These are phyloP conservation scores for Manduca sexta DNA, from an alignment of 1,140 invertebrate genomes.

Conservation along the genomic window DNA sequence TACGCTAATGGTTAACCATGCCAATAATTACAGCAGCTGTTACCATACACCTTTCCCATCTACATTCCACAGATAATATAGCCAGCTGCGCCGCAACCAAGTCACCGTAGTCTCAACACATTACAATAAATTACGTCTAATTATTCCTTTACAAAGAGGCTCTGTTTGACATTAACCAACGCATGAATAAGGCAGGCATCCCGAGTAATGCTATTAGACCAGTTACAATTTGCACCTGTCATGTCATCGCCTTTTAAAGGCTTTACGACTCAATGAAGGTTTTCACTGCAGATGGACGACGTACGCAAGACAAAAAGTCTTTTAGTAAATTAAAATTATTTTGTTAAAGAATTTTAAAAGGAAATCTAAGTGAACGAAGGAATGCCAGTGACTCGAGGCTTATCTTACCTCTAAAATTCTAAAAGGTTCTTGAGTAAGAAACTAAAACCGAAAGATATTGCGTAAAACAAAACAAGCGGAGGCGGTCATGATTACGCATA, in stretches of 20 bases:
- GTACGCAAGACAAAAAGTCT: too few relatives aligned
- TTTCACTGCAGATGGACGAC: neutral
- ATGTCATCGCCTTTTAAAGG: neutral
- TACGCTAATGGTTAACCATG: neutral
- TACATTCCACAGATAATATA: neutral
- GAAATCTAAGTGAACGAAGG: too few relatives aligned
- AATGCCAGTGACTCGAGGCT: too few relatives aligned
- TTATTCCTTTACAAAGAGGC: too few relatives aligned
- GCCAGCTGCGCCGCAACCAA: neutral
- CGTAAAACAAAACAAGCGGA: conserved; percentile 5
- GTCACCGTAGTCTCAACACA: too few relatives aligned
- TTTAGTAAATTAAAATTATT: too few relatives aligned
- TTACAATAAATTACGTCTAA: too few relatives aligned
- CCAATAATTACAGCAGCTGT: neutral
- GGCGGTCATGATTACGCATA: conserved; percentile 17
- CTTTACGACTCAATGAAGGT: neutral
- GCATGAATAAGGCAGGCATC: conserved; percentile 11
- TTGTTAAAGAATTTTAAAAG: too few relatives aligned
- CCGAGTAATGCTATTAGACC: conserved; percentile 6
- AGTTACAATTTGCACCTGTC: conserved; percentile 7
- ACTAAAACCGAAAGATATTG: neutral
- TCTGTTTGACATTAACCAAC: too few relatives aligned
- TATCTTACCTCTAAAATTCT: neutral
- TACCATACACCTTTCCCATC: neutral
- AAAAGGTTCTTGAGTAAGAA: neutral